These are phyloP conservation scores for Sphinx pinastri DNA, from an alignment of 2,888 invertebrate genomes.

Conservation along the genomic window DNA sequence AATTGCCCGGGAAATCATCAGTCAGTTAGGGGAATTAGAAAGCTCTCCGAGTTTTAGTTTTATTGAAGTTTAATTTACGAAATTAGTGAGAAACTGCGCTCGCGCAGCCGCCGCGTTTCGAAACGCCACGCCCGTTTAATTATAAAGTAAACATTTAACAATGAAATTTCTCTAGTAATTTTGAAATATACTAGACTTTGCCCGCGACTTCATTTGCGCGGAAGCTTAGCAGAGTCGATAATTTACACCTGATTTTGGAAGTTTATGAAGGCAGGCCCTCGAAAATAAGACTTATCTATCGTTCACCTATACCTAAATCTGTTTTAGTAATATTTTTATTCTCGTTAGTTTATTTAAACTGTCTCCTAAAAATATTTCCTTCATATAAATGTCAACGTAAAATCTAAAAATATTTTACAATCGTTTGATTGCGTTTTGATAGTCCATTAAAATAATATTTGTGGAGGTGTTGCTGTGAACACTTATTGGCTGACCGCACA, in stretches of 20 bases:
- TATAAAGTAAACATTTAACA: slow-evolving; percentile 23
- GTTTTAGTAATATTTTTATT: no score
- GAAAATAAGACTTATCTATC: no score
- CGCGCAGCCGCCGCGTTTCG: slow-evolving; percentile 11
- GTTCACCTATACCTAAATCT: no score
- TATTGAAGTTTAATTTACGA: slow-evolving; percentile 27
- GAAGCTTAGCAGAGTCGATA: neutral
- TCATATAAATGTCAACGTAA: slow-evolving; percentile 12
- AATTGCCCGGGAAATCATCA: slow-evolving; percentile 55
- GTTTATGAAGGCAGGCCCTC: no score
- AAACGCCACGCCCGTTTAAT: slow-evolving; percentile 24
- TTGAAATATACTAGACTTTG: neutral
- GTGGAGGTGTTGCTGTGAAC: slow-evolving; percentile 30
- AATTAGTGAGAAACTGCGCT: slow-evolving; percentile 22
- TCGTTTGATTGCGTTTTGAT: slow-evolving; percentile 33
- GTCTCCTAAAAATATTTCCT: neutral
- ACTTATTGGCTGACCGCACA: slow-evolving; percentile 12
- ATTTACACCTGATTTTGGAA: neutral
- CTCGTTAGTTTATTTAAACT: neutral
- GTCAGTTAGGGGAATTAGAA: slow-evolving; percentile 49
- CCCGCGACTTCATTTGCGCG: neutral
- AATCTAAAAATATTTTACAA: slow-evolving; percentile 31
- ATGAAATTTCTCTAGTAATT: slow-evolving; percentile 5
- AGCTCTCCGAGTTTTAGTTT: slow-evolving; percentile 33
- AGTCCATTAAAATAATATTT: slow-evolving; percentile 29